Conservation (phyloP, 2,888 invertebrate species). For the Belgica antarctica region DNA sequence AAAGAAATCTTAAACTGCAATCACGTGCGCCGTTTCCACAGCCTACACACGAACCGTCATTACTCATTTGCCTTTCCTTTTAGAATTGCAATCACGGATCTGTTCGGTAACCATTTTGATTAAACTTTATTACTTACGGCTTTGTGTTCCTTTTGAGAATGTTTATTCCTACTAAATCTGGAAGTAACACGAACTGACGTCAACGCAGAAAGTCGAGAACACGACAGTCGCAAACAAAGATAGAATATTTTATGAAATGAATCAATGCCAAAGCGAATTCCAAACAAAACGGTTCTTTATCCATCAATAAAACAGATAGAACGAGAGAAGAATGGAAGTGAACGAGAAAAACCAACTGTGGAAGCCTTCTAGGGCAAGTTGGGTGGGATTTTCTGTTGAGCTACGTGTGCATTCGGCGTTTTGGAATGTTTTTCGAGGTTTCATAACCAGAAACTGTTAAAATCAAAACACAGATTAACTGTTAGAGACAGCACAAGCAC, state of each 20-base stretch:
- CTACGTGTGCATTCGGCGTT: too few relatives aligned
- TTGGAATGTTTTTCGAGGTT: too few relatives aligned
- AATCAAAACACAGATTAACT: too few relatives aligned
- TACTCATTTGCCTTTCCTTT: conserved; percentile 31
- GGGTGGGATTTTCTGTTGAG: too few relatives aligned
- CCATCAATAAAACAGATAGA: conserved; percentile 21
- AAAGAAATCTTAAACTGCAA: conserved; percentile 28
- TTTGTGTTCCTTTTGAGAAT: conserved; percentile 1
- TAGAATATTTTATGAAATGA: conserved; percentile 21
- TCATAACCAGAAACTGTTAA: too few relatives aligned
- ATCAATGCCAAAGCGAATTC: not conserved
- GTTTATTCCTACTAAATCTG: conserved; percentile 7
- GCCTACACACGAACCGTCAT: conserved; percentile 4
- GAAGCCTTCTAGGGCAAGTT: too few relatives aligned
- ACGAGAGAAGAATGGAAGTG: not conserved
- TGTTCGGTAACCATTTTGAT: conserved; percentile 20
- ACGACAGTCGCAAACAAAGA: not conserved
- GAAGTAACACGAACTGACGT: not conserved
- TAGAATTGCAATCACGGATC: conserved; percentile 20
- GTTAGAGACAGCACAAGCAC: too few relatives aligned
- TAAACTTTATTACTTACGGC: conserved; percentile 36
- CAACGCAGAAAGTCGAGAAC: not conserved
- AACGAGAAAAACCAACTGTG: too few relatives aligned
- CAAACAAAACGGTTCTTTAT: conserved; percentile 31
- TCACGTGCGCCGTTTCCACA: conserved; percentile 12